A percentile compares a stretch with the other conserved stretches of the same genome.
Evolutionary conservation across 23 tunicate genomes (phyloP).

Genomic region (Corella eumyota): DNA sequence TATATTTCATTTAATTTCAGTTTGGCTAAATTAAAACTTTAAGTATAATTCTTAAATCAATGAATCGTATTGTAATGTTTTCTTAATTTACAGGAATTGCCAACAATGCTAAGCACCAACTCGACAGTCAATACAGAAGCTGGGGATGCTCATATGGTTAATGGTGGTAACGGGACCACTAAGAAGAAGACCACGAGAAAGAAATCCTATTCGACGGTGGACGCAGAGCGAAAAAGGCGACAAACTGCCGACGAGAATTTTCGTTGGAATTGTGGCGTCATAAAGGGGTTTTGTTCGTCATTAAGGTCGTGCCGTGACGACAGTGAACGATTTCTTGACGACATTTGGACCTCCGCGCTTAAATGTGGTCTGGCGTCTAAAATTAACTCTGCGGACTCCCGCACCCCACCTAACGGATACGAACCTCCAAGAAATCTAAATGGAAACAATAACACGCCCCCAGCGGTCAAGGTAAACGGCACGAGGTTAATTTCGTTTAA

Average conservation of each 20-base stretch:
- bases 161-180: slow-evolving; percentile 4
- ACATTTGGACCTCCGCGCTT: too few species aligned
- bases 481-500: too few species aligned
- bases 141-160: background rate
- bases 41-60: too few species aligned
- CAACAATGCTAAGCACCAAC: slow-evolving; percentile 1
- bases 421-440: too few species aligned
- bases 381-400: too few species aligned
- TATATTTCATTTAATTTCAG: background rate
- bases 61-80: too few species aligned
- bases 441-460: too few species aligned
- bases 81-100: slow-evolving; percentile 27
- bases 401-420: too few species aligned
- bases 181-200: slow-evolving; percentile 18
- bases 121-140: too few species aligned
- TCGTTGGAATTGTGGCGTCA: slow-evolving; percentile 77
- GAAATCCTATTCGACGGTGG: slow-evolving; percentile 13
- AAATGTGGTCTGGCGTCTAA: too few species aligned
- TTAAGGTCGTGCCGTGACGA: slow-evolving; percentile 7
- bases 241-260: slow-evolving; percentile 40
- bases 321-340: too few species aligned
- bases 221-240: slow-evolving; percentile 1
- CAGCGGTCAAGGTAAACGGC: too few species aligned
- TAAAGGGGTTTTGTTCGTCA: slow-evolving; percentile 31
- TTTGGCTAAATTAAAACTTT: background rate